Evolutionary conservation across 2,797 vertebrate genomes (phyloP).

Genomic region (Lycodopsis pacificus): DNA sequence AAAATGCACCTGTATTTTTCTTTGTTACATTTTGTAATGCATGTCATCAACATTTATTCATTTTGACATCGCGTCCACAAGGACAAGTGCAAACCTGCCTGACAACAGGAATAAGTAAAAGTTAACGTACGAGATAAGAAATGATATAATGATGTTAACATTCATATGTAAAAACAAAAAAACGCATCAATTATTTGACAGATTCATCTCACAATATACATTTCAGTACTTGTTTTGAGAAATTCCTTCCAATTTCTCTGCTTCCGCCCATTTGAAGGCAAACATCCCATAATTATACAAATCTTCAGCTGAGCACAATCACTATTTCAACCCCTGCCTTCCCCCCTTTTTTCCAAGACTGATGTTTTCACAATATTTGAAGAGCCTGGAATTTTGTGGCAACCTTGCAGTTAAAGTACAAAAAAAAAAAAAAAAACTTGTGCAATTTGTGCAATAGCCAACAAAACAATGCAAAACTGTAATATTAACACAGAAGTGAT

Average conservation of each 20-base stretch:
- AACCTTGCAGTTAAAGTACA: slow-evolving; percentile 59
- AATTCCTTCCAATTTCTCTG: slow-evolving; percentile 44
- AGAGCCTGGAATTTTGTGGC: slow-evolving; percentile 39
- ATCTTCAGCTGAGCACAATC: slow-evolving; percentile 40
- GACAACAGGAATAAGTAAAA: slow-evolving; percentile 67
- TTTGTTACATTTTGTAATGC: slow-evolving; percentile 76
- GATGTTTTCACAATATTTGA: slow-evolving; percentile 38
- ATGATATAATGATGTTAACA: slow-evolving; percentile 60
- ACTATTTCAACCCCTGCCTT: not conserved
- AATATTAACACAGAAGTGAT: slow-evolving; percentile 49
- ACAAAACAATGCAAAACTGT: slow-evolving; percentile 44
- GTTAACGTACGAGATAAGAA: slow-evolving; percentile 64
- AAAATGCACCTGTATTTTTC: slow-evolving; percentile 77
- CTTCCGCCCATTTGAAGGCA: slow-evolving; percentile 61
- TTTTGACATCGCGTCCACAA: slow-evolving; percentile 70
- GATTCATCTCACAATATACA: slow-evolving; percentile 69
- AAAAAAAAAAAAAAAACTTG: slow-evolving; percentile 42
- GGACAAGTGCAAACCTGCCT: slow-evolving; percentile 85
- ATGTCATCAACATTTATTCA: slow-evolving; percentile 79
- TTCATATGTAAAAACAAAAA: slow-evolving; percentile 56
- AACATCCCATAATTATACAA: slow-evolving; percentile 46
- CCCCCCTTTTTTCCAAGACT: slow-evolving; percentile 22
- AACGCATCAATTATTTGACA: slow-evolving; percentile 55
- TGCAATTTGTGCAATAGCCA: slow-evolving; percentile 81
- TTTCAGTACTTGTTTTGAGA: slow-evolving; percentile 68